phyloP scores from a whole-genome alignment of 2,113 vertebrate genomes.

The Trochalopteron elliotii region DNA sequence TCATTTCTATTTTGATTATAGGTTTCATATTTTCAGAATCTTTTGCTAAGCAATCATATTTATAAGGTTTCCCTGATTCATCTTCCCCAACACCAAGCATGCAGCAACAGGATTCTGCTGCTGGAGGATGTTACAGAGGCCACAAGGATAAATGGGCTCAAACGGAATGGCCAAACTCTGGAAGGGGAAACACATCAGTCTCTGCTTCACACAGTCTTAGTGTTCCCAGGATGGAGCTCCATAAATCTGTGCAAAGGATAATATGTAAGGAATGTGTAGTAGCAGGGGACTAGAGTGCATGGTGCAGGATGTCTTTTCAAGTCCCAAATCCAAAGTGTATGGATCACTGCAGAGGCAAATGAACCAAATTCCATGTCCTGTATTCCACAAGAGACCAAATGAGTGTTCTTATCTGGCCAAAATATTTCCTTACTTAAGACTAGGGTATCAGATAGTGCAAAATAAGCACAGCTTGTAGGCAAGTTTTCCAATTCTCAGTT shows the following conservation, averaged over 20 bases:
- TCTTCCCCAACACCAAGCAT: no score
- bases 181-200: neutral
- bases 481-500: neutral
- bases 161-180: neutral
- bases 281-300: neutral
- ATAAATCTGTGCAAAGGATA: neutral
- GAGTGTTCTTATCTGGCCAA: neutral
- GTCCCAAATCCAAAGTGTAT: neutral
- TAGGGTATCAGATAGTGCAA: neutral
- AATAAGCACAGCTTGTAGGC: neutral
- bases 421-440: neutral
- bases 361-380: neutral
- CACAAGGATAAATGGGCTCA: neutral
- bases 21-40: no score
- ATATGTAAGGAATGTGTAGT: neutral
- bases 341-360: neutral
- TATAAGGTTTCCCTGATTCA: no score
- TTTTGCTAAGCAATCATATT: no score
- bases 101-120: neutral
- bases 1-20: no score
- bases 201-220: neutral
- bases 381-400: neutral
- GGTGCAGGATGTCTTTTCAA: neutral
- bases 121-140: neutral
- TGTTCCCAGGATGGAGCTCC: neutral